A percentile compares a stretch with the other conserved stretches of the same genome.
phyloP scores from a whole-genome alignment of 2,888 invertebrate genomes.

The Thereva unica region DNA sequence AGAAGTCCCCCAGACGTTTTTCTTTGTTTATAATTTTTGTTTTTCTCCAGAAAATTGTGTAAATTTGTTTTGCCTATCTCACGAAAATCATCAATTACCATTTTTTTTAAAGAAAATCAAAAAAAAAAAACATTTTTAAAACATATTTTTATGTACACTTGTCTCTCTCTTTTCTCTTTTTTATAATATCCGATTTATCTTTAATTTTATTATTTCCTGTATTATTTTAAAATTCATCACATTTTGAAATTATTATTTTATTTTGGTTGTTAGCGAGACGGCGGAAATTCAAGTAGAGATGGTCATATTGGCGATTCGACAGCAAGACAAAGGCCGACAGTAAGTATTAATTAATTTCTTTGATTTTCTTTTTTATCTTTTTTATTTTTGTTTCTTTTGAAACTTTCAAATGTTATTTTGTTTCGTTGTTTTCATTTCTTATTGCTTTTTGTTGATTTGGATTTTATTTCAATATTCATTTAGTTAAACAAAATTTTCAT shows the following conservation, averaged over 20 bases:
- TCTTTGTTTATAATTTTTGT: slow-evolving; percentile 4
- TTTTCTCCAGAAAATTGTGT: slow-evolving; percentile 7
- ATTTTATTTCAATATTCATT: no score
- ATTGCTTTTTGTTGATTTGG: no score
- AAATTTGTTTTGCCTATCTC: slow-evolving; percentile 44
- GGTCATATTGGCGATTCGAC: slow-evolving; percentile 50
- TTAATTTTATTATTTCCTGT: slow-evolving; percentile 39
- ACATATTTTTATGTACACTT: slow-evolving; percentile 33
- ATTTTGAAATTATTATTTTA: slow-evolving; percentile 49
- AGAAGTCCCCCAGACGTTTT: slow-evolving; percentile 1
- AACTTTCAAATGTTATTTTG: no score
- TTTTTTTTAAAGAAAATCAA: slow-evolving; percentile 11
- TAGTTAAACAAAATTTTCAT: no score
- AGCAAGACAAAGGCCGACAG: slow-evolving; percentile 27
- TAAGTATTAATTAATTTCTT: no score
- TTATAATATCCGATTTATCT: slow-evolving; percentile 7
- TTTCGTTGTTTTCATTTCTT: no score
- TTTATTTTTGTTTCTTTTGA: no score
- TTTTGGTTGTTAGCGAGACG: slow-evolving; percentile 49
- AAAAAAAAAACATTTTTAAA: slow-evolving; percentile 24
- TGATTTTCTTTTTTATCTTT: no score
- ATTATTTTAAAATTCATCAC: slow-evolving; percentile 45
- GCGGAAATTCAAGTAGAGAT: slow-evolving; percentile 47
- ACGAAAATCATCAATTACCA: slow-evolving; percentile 56
- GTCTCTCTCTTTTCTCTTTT: slow-evolving; percentile 33